Percentiles rank a stretch among this genome's conserved stretches.
Evolutionary conservation across 2,797 vertebrate genomes (phyloP).

Genomic region (Amblyopsis hoosieri): DNA sequence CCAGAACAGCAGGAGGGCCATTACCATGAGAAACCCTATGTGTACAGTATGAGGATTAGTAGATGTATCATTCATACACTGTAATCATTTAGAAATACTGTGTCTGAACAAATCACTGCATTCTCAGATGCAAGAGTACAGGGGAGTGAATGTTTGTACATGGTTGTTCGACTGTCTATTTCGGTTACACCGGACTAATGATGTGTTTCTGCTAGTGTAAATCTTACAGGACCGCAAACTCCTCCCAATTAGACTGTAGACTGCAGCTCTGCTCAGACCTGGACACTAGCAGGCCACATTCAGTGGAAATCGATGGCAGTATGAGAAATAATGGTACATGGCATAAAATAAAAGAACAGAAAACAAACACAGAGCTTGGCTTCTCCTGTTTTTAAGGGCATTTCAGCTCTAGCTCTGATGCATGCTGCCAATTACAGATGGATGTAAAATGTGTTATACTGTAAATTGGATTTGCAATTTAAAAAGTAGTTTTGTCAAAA

Average conservation of each 20-base stretch:
- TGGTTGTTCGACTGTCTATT: constrained; percentile 30
- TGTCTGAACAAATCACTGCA: constrained; percentile 5
- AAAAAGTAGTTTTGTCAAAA: too few species aligned
- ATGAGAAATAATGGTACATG: constrained; percentile 49
- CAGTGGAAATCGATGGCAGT: constrained; percentile 44
- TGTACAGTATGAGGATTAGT: too few species aligned
- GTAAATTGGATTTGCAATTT: not conserved
- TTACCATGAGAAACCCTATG: too few species aligned
- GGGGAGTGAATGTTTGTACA: constrained; percentile 32
- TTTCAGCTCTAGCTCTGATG: constrained; percentile 21
- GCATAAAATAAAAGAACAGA: constrained; percentile 12
- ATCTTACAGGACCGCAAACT: constrained; percentile 62
- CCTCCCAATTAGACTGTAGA: constrained; percentile 64
- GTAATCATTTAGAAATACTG: constrained; percentile 14
- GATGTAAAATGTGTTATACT: constrained; percentile 14
- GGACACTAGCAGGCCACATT: constrained; percentile 41
- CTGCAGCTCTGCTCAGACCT: constrained; percentile 49
- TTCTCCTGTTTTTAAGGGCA: constrained; percentile 29
- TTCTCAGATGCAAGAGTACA: constrained; percentile 26
- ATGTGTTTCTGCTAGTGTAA: constrained; percentile 62
- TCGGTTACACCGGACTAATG: constrained; percentile 56
- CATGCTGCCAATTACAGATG: constrained; percentile 26
- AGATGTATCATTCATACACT: too few species aligned
- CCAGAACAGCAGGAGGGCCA: too few species aligned
- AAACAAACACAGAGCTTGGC: constrained; percentile 29